These are phyloP conservation scores for Cetonia aurata DNA, from an alignment of 2,888 invertebrate genomes.

Conservation along the genomic window DNA sequence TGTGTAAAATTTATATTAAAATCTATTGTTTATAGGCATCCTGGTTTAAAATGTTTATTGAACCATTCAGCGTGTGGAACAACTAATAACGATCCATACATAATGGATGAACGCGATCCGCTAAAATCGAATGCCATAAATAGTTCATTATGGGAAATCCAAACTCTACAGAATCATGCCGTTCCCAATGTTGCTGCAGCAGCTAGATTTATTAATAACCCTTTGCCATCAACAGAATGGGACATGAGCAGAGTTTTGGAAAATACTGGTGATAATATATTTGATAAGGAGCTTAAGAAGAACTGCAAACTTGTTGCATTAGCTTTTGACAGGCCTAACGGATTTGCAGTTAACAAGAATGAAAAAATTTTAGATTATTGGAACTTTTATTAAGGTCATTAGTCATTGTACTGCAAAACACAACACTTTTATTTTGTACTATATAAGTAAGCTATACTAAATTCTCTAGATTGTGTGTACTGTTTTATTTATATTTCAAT, in stretches of 20 bases:
- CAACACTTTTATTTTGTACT: too few relatives aligned
- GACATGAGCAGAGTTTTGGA: constrained; percentile 78
- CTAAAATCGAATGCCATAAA: constrained; percentile 83
- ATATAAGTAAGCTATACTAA: too few relatives aligned
- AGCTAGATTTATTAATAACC: constrained; percentile 78
- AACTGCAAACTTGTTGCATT: constrained; percentile 81
- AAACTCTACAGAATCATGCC: constrained; percentile 80
- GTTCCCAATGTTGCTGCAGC: constrained; percentile 79
- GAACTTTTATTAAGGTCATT: constrained; percentile 63
- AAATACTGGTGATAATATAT: constrained; percentile 75
- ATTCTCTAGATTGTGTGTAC: too few relatives aligned
- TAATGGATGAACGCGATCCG: constrained; percentile 85
- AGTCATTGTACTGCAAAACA: too few relatives aligned
- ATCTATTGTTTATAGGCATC: constrained; percentile 73
- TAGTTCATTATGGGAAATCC: constrained; percentile 94
- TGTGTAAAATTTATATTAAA: neutral
- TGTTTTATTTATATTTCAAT: too few relatives aligned
- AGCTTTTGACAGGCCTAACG: constrained; percentile 80
- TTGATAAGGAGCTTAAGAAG: constrained; percentile 82
- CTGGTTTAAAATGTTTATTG: constrained; percentile 79
- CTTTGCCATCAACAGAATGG: constrained; percentile 77
- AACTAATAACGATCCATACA: constrained; percentile 83
- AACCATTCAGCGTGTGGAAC: constrained; percentile 68
- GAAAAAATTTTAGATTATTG: constrained; percentile 79
- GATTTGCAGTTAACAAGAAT: constrained; percentile 70